phyloP scores from a whole-genome alignment of 2,797 vertebrate species.

The Protosalanx chinensis region DNA sequence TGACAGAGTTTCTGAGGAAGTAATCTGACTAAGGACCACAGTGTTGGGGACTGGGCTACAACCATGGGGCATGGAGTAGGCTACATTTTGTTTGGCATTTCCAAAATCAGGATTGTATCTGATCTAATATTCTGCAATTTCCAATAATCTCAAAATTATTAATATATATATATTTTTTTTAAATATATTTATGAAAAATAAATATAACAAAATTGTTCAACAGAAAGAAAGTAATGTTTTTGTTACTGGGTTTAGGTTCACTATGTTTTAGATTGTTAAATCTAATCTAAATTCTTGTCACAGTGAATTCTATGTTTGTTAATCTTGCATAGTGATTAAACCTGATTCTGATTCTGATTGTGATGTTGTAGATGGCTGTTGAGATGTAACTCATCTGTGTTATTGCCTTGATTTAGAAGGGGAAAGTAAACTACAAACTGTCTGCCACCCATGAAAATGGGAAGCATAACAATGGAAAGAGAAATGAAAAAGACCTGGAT shows the following conservation, averaged over 20 bases:
- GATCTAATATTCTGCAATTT: too few species aligned
- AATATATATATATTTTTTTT: neutral
- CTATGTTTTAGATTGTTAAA: too few species aligned
- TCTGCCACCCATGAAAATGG: slow-evolving; percentile 83
- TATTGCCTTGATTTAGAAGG: slow-evolving; percentile 68
- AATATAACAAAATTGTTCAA: too few species aligned
- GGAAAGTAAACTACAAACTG: slow-evolving; percentile 92
- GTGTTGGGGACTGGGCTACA: slow-evolving; percentile 46
- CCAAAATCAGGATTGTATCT: neutral
- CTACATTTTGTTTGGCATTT: slow-evolving; percentile 53
- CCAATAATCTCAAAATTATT: too few species aligned
- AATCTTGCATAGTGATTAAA: too few species aligned
- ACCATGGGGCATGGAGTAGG: slow-evolving; percentile 80
- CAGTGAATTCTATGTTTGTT: too few species aligned
- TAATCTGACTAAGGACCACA: slow-evolving; percentile 42
- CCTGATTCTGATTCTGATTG: too few species aligned
- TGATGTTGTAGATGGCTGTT: too few species aligned
- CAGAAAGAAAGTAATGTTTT: too few species aligned
- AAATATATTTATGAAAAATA: too few species aligned
- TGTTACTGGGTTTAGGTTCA: too few species aligned
- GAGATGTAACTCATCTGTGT: slow-evolving; percentile 18
- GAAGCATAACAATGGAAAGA: slow-evolving; percentile 69
- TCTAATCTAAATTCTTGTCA: too few species aligned
- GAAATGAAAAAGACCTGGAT: slow-evolving; percentile 84
- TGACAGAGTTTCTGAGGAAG: slow-evolving; percentile 1